Conservation (phyloP, 1,140 invertebrate species). For the Matsumurasca onukii region DNA sequence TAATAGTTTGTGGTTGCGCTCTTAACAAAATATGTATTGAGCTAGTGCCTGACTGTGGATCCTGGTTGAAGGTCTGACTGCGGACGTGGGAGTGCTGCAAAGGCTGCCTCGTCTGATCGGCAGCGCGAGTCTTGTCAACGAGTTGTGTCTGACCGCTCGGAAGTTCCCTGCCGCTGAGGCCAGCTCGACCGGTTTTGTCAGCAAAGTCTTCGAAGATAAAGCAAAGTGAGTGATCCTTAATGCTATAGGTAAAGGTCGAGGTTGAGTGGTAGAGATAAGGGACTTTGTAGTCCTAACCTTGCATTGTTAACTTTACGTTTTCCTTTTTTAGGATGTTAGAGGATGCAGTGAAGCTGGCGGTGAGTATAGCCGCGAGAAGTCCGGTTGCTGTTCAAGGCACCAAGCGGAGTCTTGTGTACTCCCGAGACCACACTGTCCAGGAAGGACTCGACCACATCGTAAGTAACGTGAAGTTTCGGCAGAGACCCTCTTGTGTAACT, state of each 20-base stretch:
- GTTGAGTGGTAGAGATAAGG: background rate
- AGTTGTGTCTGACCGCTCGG: constrained; percentile 84
- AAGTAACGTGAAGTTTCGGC: too few species aligned
- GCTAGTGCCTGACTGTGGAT: background rate
- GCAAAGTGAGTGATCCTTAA: background rate
- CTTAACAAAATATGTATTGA: background rate
- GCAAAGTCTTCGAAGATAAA: constrained; percentile 58
- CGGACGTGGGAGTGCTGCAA: constrained; percentile 94
- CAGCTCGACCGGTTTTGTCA: constrained; percentile 69
- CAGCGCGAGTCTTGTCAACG: constrained; percentile 81
- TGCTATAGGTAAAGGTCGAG: background rate
- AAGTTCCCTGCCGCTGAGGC: constrained; percentile 84
- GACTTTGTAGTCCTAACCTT: background rate
- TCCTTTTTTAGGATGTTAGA: constrained; percentile 61
- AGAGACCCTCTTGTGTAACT: too few species aligned
- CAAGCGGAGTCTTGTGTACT: constrained; percentile 82
- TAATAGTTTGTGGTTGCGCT: background rate
- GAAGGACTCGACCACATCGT: constrained; percentile 88
- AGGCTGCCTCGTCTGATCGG: constrained; percentile 91
- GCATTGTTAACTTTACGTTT: background rate
- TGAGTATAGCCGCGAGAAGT: constrained; percentile 83
- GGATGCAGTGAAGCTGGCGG: constrained; percentile 71
- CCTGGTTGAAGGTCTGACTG: constrained; percentile 66
- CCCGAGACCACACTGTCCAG: constrained; percentile 81
- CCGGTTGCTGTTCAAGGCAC: constrained; percentile 92